Evolutionary conservation across 2,797 vertebrate species (phyloP).

Genomic region (Eospalax fontanierii): DNA sequence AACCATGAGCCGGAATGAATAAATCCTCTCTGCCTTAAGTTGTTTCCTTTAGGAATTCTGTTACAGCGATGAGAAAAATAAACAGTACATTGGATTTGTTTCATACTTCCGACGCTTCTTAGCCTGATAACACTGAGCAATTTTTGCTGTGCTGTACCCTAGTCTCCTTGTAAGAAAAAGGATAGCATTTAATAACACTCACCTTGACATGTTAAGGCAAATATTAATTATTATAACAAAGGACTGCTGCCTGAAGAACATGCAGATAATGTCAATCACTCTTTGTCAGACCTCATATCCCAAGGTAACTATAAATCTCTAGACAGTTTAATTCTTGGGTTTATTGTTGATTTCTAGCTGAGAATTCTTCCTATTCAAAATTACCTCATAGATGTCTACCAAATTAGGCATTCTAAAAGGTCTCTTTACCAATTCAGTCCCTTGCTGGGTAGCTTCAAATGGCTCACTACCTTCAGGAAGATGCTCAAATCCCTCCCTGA

Average conservation of each 20-base stretch:
- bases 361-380: neutral
- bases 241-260: neutral
- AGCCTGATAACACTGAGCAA: neutral
- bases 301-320: neutral
- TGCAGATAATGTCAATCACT: neutral
- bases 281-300: neutral
- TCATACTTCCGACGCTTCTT: neutral
- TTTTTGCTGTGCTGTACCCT: neutral
- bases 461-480: neutral
- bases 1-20: neutral
- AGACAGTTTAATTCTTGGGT: constrained; percentile 33
- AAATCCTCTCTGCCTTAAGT: neutral
- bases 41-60: neutral
- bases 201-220: constrained; percentile 35
- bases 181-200: neutral
- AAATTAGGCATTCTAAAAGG: constrained; percentile 44
- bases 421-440: neutral
- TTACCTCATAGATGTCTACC: constrained; percentile 12
- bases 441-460: neutral
- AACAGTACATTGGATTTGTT: neutral
- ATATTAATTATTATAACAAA: constrained; percentile 35
- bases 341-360: constrained; percentile 13
- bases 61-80: neutral
- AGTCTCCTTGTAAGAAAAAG: constrained; percentile 32
- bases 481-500: neutral